These are phyloP conservation scores for Sphaeramia orbicularis DNA, from an alignment of 2,797 vertebrate species.

Conservation along the genomic window DNA sequence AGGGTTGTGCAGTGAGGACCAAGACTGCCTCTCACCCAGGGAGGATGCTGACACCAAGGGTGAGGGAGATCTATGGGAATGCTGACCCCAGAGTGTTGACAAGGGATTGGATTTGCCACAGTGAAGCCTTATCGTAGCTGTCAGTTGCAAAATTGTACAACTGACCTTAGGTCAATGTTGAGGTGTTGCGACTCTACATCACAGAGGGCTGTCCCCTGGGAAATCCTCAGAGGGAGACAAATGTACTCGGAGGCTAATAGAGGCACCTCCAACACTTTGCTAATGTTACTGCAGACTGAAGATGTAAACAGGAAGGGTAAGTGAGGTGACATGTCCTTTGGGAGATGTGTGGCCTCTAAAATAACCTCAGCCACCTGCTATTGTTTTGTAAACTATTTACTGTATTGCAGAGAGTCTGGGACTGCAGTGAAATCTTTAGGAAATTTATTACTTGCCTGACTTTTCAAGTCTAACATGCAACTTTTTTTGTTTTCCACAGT, in stretches of 20 bases:
- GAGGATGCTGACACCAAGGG: slow-evolving; percentile 77
- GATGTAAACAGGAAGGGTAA: slow-evolving; percentile 45
- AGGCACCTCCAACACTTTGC: slow-evolving; percentile 22
- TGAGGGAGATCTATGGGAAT: slow-evolving; percentile 56
- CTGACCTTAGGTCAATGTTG: slow-evolving; percentile 39
- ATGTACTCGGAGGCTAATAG: slow-evolving; percentile 53
- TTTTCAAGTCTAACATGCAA: neutral
- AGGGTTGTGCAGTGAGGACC: slow-evolving; percentile 70
- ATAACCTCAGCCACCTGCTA: slow-evolving; percentile 37
- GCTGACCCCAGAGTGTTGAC: slow-evolving; percentile 41
- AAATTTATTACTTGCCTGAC: neutral
- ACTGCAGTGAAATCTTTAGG: neutral
- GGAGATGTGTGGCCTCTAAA: slow-evolving; percentile 31
- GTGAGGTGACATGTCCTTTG: slow-evolving; percentile 42
- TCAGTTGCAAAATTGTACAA: slow-evolving; percentile 39
- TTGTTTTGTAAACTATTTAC: slow-evolving; percentile 18
- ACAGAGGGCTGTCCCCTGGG: slow-evolving; percentile 27
- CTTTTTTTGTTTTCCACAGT: slow-evolving; percentile 40
- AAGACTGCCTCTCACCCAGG: slow-evolving; percentile 54
- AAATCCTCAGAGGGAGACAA: slow-evolving; percentile 44
- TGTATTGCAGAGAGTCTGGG: neutral
- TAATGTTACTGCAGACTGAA: slow-evolving; percentile 11
- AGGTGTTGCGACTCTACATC: slow-evolving; percentile 17
- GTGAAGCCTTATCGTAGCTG: slow-evolving; percentile 44
- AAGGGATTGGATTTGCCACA: slow-evolving; percentile 50